Conservation (phyloP, 1,140 invertebrate species). For the Trachymyrmex cornetzi region DNA sequence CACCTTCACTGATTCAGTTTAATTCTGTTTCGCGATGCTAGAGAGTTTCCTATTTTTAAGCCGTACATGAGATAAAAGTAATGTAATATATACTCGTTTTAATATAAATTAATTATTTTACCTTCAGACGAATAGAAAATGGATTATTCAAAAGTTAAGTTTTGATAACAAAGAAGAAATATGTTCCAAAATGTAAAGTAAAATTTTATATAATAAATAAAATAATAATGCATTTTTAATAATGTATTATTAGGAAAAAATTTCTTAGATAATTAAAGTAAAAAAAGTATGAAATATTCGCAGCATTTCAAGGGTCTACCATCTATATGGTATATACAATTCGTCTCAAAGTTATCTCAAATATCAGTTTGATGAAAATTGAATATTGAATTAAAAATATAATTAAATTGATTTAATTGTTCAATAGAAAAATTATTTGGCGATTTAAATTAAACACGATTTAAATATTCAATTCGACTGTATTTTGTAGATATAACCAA, state of each 20-base stretch:
- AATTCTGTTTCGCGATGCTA: background rate
- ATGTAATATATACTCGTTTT: background rate
- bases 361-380: background rate
- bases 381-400: conserved; percentile 11
- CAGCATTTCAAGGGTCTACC: background rate
- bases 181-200: background rate
- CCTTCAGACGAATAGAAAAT: background rate
- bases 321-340: background rate
- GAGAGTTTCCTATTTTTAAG: background rate
- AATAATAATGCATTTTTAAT: background rate
- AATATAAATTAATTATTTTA: background rate
- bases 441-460: conserved; percentile 22
- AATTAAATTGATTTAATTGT: conserved; percentile 6
- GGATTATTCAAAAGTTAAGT: background rate
- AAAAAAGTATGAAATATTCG: background rate
- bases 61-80: background rate
- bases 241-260: background rate
- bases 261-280: background rate
- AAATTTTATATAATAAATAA: background rate
- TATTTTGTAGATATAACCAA: conserved; percentile 4
- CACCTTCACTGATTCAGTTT: background rate
- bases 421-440: background rate
- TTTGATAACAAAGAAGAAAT: background rate
- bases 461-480: conserved; percentile 8
- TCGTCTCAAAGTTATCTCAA: background rate